phyloP scores from a whole-genome alignment of 2,797 vertebrate species.

The Bradypodion pumilum region DNA sequence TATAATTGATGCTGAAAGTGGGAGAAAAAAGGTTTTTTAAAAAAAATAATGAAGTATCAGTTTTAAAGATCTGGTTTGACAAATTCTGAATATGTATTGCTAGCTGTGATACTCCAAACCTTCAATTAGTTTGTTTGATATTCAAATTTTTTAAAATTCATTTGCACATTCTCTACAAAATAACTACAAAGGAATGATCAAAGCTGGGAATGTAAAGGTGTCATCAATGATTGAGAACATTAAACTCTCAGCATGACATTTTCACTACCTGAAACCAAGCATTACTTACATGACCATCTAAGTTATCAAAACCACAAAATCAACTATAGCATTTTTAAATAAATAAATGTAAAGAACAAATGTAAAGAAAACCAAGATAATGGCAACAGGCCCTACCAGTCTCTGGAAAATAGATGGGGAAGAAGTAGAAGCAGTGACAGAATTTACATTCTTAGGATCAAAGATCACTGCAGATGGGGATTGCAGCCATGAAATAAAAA shows the following conservation, averaged over 20 bases:
- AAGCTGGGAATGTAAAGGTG: slow-evolving; percentile 9
- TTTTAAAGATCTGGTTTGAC: slow-evolving; percentile 20
- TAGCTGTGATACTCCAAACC: slow-evolving; percentile 25
- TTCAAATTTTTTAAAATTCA: slow-evolving; percentile 7
- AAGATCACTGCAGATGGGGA: too few species aligned
- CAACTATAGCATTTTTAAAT: too few species aligned
- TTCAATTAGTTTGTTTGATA: slow-evolving; percentile 30
- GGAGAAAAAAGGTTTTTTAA: neutral
- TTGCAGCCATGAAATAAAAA: too few species aligned
- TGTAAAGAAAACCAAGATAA: too few species aligned
- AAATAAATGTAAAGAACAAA: too few species aligned
- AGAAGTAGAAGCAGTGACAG: too few species aligned
- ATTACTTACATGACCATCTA: neutral
- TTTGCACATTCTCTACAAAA: slow-evolving; percentile 5
- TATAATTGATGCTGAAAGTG: neutral
- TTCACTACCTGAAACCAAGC: neutral
- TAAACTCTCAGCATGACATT: slow-evolving; percentile 4
- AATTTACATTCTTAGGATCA: too few species aligned
- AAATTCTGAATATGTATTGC: slow-evolving; percentile 35
- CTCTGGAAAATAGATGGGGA: too few species aligned
- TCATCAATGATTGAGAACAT: neutral
- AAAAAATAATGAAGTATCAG: slow-evolving; percentile 2
- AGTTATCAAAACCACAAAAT: neutral
- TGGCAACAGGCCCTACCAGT: too few species aligned
- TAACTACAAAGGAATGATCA: slow-evolving; percentile 9